Conservation (phyloP, 2,888 invertebrate genomes). For the Cryptus viduatorius region DNA sequence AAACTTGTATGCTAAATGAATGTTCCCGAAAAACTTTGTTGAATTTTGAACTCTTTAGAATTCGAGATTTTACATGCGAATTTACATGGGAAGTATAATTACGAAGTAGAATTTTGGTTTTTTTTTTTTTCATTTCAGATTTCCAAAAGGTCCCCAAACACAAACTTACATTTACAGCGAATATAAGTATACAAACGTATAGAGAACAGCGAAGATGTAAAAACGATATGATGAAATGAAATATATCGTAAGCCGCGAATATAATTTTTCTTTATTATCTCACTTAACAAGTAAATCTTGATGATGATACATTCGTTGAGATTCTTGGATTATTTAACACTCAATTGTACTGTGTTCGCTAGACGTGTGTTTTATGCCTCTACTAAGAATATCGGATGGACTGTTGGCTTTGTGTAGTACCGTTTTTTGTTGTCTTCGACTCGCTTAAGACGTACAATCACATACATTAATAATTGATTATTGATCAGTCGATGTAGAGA, state of each 20-base stretch:
- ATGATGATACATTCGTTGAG: constrained; percentile 67
- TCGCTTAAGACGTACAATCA: constrained; percentile 49
- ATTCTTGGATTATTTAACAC: constrained; percentile 60
- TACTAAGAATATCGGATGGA: constrained; percentile 43
- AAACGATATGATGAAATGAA: background rate
- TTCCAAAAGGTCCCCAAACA: no score
- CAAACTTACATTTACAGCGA: no score
- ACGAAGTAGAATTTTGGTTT: no score
- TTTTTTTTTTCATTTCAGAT: no score
- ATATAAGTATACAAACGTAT: no score
- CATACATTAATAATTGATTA: constrained; percentile 45
- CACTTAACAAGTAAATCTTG: constrained; percentile 59
- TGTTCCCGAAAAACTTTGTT: no score
- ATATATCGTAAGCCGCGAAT: constrained; percentile 12
- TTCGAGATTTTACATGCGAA: no score
- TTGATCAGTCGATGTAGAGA: constrained; percentile 41
- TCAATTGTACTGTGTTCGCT: constrained; percentile 32
- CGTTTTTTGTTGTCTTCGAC: constrained; percentile 10
- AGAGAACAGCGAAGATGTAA: no score
- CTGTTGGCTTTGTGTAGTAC: background rate
- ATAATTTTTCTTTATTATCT: constrained; percentile 51
- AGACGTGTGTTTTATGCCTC: constrained; percentile 21
- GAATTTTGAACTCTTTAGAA: no score
- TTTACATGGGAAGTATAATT: no score
- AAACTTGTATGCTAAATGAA: no score